These are phyloP conservation scores for Tanaodytes sp. DNA, from an alignment of 2,888 invertebrate genomes.

Conservation along the genomic window DNA sequence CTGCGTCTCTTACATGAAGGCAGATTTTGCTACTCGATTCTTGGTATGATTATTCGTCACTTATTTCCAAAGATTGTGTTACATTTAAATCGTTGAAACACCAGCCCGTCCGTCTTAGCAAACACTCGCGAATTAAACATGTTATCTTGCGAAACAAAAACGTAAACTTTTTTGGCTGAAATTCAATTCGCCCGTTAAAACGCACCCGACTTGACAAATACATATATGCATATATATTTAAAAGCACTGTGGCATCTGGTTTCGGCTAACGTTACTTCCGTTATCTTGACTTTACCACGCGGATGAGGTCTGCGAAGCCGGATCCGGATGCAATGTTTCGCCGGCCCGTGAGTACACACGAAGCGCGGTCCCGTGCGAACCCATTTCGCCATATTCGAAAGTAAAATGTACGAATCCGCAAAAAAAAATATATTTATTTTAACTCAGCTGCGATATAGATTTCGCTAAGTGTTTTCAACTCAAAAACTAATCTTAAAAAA, in stretches of 20 bases:
- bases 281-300: conserved; percentile 60
- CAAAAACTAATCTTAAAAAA: too few species aligned
- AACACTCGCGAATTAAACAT: conserved; percentile 4
- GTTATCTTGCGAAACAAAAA: conserved; percentile 39
- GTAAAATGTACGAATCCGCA: too few species aligned
- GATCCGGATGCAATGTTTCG: conserved; percentile 42
- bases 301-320: conserved; percentile 37
- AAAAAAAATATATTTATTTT: too few species aligned
- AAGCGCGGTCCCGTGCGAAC: too few species aligned
- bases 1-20: neutral
- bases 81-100: too few species aligned
- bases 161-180: conserved; percentile 27
- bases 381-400: neutral
- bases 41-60: too few species aligned
- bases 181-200: conserved; percentile 44
- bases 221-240: too few species aligned
- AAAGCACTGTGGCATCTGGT: conserved; percentile 57
- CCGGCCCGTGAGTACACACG: too few species aligned
- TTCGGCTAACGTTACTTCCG: conserved; percentile 60
- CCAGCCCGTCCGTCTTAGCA: neutral
- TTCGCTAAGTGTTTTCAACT: too few species aligned
- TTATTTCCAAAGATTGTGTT: too few species aligned
- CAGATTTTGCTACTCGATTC: neutral
- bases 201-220: conserved; percentile 19
- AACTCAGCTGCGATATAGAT: too few species aligned